These are phyloP conservation scores for Dolichallabes microphthalmus DNA, from an alignment of 2,113 vertebrate genomes.

Conservation along the genomic window DNA sequence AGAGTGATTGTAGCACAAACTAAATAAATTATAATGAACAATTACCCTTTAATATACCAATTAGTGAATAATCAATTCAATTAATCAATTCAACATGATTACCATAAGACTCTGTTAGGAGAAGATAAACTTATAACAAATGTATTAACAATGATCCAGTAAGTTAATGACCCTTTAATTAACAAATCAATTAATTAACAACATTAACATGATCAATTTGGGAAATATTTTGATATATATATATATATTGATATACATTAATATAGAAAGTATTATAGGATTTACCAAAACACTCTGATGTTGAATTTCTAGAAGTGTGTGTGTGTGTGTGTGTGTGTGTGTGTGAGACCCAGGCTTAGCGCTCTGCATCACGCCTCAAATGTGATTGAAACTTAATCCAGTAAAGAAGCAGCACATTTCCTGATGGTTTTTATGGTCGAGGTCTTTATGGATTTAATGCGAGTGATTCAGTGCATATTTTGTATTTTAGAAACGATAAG, in stretches of 20 bases:
- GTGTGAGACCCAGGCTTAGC: constrained; percentile 62
- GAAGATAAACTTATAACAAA: not conserved
- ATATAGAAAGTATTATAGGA: not conserved
- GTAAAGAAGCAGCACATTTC: constrained; percentile 59
- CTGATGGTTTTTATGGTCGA: constrained; percentile 54
- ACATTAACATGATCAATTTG: too few relatives aligned
- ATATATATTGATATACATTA: too few relatives aligned
- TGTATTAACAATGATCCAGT: not conserved
- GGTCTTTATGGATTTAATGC: constrained; percentile 14
- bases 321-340: constrained; percentile 15
- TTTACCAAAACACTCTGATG: not conserved
- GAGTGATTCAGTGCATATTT: not conserved
- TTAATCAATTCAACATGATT: not conserved
- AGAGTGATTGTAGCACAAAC: too few relatives aligned
- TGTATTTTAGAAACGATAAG: not conserved
- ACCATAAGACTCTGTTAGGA: not conserved
- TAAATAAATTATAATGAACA: not conserved
- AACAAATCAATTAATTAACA: not conserved
- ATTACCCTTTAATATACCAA: not conserved
- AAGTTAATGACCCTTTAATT: not conserved
- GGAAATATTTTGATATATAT: not conserved
- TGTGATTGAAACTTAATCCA: constrained; percentile 75
- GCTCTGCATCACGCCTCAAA: constrained; percentile 63
- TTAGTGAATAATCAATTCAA: not conserved
- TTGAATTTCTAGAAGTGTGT: not conserved